A percentile compares a stretch with the other conserved stretches of the same genome.
Evolutionary conservation across 2,113 vertebrate genomes (phyloP).

Genomic region (Pangasianodon gigas): DNA sequence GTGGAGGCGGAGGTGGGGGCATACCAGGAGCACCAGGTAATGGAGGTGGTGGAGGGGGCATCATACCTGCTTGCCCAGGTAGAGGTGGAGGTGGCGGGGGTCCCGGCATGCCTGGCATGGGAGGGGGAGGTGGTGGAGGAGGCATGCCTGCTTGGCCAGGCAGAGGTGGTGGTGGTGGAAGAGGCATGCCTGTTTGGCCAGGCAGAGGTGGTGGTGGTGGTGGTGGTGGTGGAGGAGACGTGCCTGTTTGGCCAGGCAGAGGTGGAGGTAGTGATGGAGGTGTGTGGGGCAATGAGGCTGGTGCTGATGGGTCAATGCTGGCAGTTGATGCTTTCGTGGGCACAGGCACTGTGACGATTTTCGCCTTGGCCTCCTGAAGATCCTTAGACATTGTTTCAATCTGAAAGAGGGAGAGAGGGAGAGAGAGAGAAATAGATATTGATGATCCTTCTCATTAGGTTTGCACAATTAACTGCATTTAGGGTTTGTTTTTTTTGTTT

Average conservation of each 20-base stretch:
- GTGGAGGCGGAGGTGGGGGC: slow-evolving; percentile 45
- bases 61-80: slow-evolving; percentile 19
- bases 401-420: slow-evolving; percentile 61
- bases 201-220: slow-evolving; percentile 62
- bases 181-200: slow-evolving; percentile 51
- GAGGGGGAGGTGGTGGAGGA: slow-evolving; percentile 29
- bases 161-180: slow-evolving; percentile 58
- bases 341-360: slow-evolving; percentile 70
- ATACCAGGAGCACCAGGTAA: slow-evolving; percentile 57
- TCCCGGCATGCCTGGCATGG: slow-evolving; percentile 42
- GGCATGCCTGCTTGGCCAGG: slow-evolving; percentile 47
- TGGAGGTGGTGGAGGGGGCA: slow-evolving; percentile 66
- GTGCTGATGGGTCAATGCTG: neutral
- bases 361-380: slow-evolving; percentile 77
- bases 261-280: slow-evolving; percentile 58
- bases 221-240: slow-evolving; percentile 46
- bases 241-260: slow-evolving; percentile 56
- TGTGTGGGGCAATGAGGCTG: slow-evolving; percentile 25
- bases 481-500: too few relatives aligned
- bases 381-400: slow-evolving; percentile 79
- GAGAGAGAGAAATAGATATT: neutral
- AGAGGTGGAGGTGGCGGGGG: slow-evolving; percentile 56
- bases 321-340: slow-evolving; percentile 43
- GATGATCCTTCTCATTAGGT: neutral
- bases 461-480: neutral